These are phyloP conservation scores for Adineta ricciae DNA, from an alignment of 2,888 invertebrate genomes.

Conservation along the genomic window DNA sequence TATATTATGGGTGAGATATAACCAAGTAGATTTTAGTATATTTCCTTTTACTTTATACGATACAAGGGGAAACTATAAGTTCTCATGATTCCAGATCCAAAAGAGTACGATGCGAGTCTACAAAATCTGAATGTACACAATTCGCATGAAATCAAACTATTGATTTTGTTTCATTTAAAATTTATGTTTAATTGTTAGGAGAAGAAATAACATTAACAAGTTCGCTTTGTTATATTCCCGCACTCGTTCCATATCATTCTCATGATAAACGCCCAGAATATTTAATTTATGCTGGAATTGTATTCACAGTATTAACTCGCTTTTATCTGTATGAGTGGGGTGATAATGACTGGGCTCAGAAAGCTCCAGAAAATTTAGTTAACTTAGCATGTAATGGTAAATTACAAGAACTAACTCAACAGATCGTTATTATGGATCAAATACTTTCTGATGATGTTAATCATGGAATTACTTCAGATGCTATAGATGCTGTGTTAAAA, in stretches of 20 bases:
- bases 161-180: background rate
- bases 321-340: background rate
- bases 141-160: too few relatives aligned
- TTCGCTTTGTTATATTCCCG: background rate
- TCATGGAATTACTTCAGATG: background rate
- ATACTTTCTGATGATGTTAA: background rate
- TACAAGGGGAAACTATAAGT: too few relatives aligned
- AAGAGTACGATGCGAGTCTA: too few relatives aligned
- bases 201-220: background rate
- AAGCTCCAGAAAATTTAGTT: background rate
- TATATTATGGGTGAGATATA: too few relatives aligned
- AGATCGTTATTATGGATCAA: background rate
- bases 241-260: background rate
- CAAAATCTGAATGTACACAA: too few relatives aligned
- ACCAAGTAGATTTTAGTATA: too few relatives aligned
- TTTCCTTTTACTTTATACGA: too few relatives aligned
- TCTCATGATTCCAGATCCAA: too few relatives aligned
- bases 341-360: background rate
- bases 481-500: background rate
- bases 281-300: background rate
- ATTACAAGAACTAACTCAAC: background rate
- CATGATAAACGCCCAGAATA: background rate
- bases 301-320: background rate
- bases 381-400: background rate
- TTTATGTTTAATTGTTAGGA: background rate